Evolutionary conservation across 2,888 invertebrate species (phyloP).

Genomic region (Orchestes rusci): DNA sequence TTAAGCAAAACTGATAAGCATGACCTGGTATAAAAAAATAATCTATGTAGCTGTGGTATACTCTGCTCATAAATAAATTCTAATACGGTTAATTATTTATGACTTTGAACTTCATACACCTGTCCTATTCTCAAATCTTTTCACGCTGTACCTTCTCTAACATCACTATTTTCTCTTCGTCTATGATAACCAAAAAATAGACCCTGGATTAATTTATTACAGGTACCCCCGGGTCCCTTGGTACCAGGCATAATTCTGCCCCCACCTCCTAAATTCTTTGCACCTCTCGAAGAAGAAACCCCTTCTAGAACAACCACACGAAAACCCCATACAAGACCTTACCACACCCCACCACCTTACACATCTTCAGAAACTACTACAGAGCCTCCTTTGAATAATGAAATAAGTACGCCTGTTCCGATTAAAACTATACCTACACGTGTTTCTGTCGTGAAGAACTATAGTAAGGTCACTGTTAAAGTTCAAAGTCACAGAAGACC

Average conservation of each 20-base stretch:
- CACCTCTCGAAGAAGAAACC: slow-evolving; percentile 52
- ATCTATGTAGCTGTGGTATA: too few species aligned
- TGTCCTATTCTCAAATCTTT: slow-evolving; percentile 1
- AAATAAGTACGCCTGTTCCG: slow-evolving; percentile 10
- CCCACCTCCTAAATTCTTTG: slow-evolving; percentile 83
- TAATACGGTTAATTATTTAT: too few species aligned
- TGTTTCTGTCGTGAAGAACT: slow-evolving; percentile 17
- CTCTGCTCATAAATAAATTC: too few species aligned
- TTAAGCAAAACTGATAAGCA: too few species aligned
- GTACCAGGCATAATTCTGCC: slow-evolving; percentile 85
- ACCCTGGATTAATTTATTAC: slow-evolving; percentile 2
- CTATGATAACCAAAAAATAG: not conserved
- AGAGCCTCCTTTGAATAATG: slow-evolving; percentile 11
- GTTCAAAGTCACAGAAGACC: slow-evolving; percentile 11
- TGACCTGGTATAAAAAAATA: too few species aligned
- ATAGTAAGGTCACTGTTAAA: slow-evolving; percentile 14
- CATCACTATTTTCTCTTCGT: too few species aligned
- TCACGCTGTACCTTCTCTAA: too few species aligned
- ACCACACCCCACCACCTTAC: too few species aligned
- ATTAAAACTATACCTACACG: slow-evolving; percentile 18
- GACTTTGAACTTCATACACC: too few species aligned
- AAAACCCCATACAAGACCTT: slow-evolving; percentile 12
- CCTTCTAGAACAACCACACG: slow-evolving; percentile 35
- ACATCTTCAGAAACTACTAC: slow-evolving; percentile 16
- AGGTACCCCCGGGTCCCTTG: slow-evolving; percentile 60